phyloP scores from a whole-genome alignment of 2,113 vertebrate species.

The Macaca fascicularis region DNA sequence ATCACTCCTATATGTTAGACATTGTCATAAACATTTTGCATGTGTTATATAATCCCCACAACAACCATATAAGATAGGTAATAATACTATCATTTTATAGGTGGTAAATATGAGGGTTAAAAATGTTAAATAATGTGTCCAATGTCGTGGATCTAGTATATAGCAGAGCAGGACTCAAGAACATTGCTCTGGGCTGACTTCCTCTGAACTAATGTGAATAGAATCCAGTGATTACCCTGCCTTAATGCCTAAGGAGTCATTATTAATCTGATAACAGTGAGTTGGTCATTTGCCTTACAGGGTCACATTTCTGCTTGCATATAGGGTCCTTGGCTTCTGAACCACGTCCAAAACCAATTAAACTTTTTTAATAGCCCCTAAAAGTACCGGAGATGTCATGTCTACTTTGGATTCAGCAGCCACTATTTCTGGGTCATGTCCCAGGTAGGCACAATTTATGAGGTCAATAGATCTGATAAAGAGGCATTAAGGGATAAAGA shows the following conservation, averaged over 20 bases:
- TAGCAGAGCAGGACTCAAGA: background rate
- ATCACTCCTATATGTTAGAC: background rate
- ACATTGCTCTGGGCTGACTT: background rate
- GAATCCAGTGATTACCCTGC: background rate
- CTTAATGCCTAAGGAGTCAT: background rate
- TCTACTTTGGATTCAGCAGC: background rate
- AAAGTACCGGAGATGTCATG: background rate
- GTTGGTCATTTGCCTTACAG: background rate
- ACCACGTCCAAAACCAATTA: background rate
- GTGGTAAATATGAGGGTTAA: background rate
- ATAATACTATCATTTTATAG: constrained; percentile 11
- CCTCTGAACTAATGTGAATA: background rate
- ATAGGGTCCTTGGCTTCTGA: background rate
- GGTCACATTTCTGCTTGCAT: background rate
- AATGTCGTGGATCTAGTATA: constrained; percentile 5
- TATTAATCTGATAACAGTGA: background rate
- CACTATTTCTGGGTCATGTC: background rate
- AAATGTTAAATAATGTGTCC: background rate
- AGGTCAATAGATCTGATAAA: background rate
- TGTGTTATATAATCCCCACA: background rate
- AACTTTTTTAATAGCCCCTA: background rate
- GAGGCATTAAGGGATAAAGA: background rate
- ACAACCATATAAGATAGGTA: background rate
- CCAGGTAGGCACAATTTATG: background rate
- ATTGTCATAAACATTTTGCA: background rate